Percentiles rank a stretch among this genome's conserved stretches.
These are phyloP conservation scores for Apeira syringaria DNA, from an alignment of 2,888 invertebrate species.

Conservation along the genomic window DNA sequence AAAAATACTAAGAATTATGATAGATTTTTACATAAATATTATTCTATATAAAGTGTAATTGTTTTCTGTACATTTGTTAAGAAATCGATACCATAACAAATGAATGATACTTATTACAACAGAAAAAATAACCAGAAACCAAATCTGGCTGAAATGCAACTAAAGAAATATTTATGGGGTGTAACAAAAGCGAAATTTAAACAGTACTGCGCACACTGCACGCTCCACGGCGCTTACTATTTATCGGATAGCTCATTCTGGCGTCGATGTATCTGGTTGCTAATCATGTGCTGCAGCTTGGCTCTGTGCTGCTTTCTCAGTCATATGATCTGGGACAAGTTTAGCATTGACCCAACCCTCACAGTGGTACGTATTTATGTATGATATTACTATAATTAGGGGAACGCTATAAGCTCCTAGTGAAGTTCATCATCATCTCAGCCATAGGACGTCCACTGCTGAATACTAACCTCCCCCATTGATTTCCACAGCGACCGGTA, in stretches of 20 bases:
- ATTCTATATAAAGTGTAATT: too few species aligned
- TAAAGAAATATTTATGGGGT: slow-evolving; percentile 19
- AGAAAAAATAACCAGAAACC: too few species aligned
- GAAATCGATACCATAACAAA: too few species aligned
- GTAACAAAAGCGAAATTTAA: slow-evolving; percentile 37
- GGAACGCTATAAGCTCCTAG: too few species aligned
- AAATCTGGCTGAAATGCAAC: neutral
- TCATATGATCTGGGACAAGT: slow-evolving; percentile 69
- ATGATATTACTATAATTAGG: too few species aligned
- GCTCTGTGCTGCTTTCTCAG: slow-evolving; percentile 57
- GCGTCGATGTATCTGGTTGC: slow-evolving; percentile 46
- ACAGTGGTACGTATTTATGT: slow-evolving; percentile 59
- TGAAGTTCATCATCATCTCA: too few species aligned
- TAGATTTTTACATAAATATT: too few species aligned
- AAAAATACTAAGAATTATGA: neutral
- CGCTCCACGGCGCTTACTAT: slow-evolving; percentile 62
- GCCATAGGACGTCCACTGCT: too few species aligned
- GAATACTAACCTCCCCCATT: too few species aligned
- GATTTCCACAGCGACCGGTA: too few species aligned
- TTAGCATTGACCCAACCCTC: slow-evolving; percentile 61
- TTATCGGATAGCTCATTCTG: slow-evolving; percentile 42
- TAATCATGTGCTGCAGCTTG: slow-evolving; percentile 47
- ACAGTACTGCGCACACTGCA: slow-evolving; percentile 53
- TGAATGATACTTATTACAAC: too few species aligned
- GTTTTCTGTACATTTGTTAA: too few species aligned